Evolutionary conservation across 2,797 vertebrate species (phyloP), one percentile per base, ranked within the genome.

Genomic region (Zenarchopterus dispar): DNA sequence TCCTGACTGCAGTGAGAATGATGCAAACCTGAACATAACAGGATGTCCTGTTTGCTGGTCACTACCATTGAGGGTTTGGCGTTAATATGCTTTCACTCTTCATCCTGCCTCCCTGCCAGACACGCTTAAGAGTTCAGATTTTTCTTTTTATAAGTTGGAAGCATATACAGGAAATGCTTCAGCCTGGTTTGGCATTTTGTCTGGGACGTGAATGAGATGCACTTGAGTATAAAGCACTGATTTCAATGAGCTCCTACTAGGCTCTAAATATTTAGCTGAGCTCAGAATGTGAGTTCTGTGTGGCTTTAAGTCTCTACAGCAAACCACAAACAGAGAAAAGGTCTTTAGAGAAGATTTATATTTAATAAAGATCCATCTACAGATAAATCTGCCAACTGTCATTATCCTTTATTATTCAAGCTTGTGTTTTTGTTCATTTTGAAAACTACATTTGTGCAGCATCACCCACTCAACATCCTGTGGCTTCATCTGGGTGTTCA

Each of bases 301-400:
- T 75, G 64, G 70, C 77, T 82, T 49, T 43, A 81, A 55, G 80
- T 69, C 55, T 66, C 28, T 11, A 49, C 69, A 53, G 53, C 24
- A 73, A 75, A 84, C 79, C 81, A 74, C 73, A 83, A 82, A 70
- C 61, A 75, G 71, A 77, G 71, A 66, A 61, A 53, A n/a, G 59
- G 53, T 72, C 62, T 87, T 62, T 72, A 60, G 62, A 46, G 71
- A 77, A 80, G 87, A 84, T 89, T 87, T 83, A 70, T 77, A 72
- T 88, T 82, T 81, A 88, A 89, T 89, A 85, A 87, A 44, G 80
- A 81, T 71, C 60, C 51, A 77, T 85, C 63, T 31, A 31, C n/a
- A 66, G 82, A 65, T 62, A 80, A 73, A 89, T 77, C 79, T 70
- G 56, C 64, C 51, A 58, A 44, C 36, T 69, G 71, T 81, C 60